Percentiles rank a stretch among this genome's conserved stretches.
Evolutionary conservation across 2,888 invertebrate species (phyloP).

Genomic region (Thymelicus sylvestris): DNA sequence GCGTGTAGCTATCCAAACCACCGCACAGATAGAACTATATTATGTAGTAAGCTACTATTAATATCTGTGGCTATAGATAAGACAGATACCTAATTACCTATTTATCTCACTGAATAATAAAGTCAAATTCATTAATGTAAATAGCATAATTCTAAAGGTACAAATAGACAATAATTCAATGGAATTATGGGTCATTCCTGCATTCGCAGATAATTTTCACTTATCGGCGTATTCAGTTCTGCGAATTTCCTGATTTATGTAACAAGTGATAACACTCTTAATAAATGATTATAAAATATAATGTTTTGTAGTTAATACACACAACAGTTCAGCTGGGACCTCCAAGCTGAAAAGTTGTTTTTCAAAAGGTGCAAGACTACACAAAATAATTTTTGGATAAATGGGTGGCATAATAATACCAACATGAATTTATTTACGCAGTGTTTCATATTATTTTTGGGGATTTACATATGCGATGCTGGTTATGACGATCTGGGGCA

Average conservation of each 20-base stretch:
- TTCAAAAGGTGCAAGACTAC: conserved; percentile 29
- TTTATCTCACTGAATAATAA: too few relatives aligned
- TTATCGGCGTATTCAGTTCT: conserved; percentile 61
- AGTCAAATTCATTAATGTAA: too few relatives aligned
- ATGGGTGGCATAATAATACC: conserved; percentile 50
- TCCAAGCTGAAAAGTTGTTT: conserved; percentile 53
- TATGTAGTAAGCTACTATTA: too few relatives aligned
- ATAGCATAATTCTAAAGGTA: too few relatives aligned
- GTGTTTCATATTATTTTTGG: conserved; percentile 59
- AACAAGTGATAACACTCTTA: conserved; percentile 54
- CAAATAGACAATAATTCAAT: too few relatives aligned
- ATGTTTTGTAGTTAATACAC: conserved; percentile 47
- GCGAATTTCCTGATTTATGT: conserved; percentile 62
- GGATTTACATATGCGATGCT: conserved; percentile 58
- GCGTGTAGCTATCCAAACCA: too few relatives aligned
- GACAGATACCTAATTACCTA: too few relatives aligned
- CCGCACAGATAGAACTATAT: too few relatives aligned
- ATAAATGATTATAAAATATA: conserved; percentile 46
- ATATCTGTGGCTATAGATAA: too few relatives aligned
- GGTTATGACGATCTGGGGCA: conserved; percentile 57
- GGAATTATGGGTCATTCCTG: conserved; percentile 43
- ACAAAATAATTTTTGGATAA: conserved; percentile 44
- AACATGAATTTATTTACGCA: conserved; percentile 60
- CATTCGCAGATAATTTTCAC: conserved; percentile 47
- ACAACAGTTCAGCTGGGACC: conserved; percentile 62